Evolutionary conservation across 2,113 vertebrate species (phyloP), one percentile per base, ranked within the genome.

Genomic region (Oostethus manadensis): DNA sequence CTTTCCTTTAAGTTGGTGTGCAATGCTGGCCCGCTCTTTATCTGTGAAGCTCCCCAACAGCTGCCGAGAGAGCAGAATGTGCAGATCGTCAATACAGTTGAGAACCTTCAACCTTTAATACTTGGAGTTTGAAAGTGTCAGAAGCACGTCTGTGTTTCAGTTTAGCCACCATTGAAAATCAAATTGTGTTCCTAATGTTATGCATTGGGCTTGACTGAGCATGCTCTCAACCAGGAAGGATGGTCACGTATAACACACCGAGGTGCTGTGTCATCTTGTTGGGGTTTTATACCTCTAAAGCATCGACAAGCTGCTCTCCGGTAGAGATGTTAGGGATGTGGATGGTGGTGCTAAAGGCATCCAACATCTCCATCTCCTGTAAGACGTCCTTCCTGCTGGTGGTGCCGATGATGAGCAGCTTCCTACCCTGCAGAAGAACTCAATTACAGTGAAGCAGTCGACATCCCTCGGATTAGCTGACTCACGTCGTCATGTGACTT

Each of bases 361-460:
- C 91, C n/a, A 99, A 73, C 97, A 99, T 99, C 72, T 98, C 97
- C 97, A 99, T 99, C 80, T 99, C 97, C 84, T 97, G 95, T 62
- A 99, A 89, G 18, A 99, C 96, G 0, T 98, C 95, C 81, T 98
- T 98, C 77, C 95, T 93, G 84, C 97, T 99, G 16, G 94, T 98
- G 76, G 97, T 99, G 15, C 96, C 97, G 1, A 99, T 96, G 83
- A 99, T 98, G 7, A 99, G 91, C 8, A 99, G 93, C 84, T 99
- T 99, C 13, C 96, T 92, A 10, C 94, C 92, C 96, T 97, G 85
- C 0, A 18, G 59, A 15, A 35, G 29, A 10, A 56, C 13, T 42
- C 38, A 42, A 8, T 42, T 42, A 42, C 38, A 3, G 38, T 4
- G 1, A 11, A 40, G n/a, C n/a, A n/a, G n/a, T n/a, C n/a, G n/a